Conservation (phyloP, 2,888 invertebrate species). For the Cheilosia scutellata region DNA sequence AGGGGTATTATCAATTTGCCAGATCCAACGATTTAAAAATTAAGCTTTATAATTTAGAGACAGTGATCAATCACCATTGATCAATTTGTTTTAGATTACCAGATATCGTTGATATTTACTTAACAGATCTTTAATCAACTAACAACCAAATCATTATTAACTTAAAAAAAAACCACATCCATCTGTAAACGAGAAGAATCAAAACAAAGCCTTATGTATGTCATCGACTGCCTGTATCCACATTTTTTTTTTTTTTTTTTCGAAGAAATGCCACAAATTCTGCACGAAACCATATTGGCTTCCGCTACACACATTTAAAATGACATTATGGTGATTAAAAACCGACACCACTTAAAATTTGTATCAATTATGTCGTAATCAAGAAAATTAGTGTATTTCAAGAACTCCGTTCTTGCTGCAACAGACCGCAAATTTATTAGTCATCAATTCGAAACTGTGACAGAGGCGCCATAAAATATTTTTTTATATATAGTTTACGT, state of each 20-base stretch:
- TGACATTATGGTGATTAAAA: constrained; percentile 29
- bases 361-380: constrained; percentile 46
- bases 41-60: too few species aligned
- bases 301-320: constrained; percentile 8
- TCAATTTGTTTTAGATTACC: too few species aligned
- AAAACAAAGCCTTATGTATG: neutral
- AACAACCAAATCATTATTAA: too few species aligned
- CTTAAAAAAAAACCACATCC: too few species aligned
- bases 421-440: constrained; percentile 45
- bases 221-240: neutral
- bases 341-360: constrained; percentile 29
- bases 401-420: constrained; percentile 3
- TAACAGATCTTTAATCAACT: too few species aligned
- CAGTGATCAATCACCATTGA: too few species aligned
- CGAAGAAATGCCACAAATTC: neutral
- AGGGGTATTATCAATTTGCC: too few species aligned
- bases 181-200: neutral
- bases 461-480: constrained; percentile 47
- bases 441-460: constrained; percentile 44
- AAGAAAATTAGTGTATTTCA: constrained; percentile 31
- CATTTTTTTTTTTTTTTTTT: neutral
- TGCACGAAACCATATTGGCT: neutral
- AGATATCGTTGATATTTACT: too few species aligned
- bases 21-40: too few species aligned
- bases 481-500: neutral